A percentile compares a stretch with the other conserved stretches of the same genome.
These are phyloP conservation scores for Gadus macrocephalus DNA, from an alignment of 2,113 vertebrate genomes.

Conservation along the genomic window DNA sequence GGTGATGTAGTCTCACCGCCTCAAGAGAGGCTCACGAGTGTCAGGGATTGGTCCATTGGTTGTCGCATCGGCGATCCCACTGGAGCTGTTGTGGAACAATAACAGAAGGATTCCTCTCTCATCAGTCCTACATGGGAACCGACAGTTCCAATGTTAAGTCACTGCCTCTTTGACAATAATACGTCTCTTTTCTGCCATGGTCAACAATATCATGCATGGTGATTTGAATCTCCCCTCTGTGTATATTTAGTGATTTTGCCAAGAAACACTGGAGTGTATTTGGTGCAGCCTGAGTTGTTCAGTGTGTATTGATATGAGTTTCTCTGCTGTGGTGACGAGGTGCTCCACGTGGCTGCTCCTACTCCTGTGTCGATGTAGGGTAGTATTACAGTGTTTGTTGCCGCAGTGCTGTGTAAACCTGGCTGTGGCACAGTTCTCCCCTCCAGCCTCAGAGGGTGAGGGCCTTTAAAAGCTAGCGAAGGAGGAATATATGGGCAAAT, in stretches of 20 bases:
- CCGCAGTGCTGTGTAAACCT: neutral
- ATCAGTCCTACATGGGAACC: neutral
- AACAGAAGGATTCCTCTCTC: conserved; percentile 21
- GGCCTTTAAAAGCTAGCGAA: neutral
- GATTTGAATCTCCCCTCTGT: neutral
- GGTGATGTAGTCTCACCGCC: too few relatives aligned
- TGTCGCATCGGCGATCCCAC: conserved; percentile 9
- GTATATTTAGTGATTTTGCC: neutral
- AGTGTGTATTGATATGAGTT: too few relatives aligned
- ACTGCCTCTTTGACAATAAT: too few relatives aligned
- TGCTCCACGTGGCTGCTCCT: too few relatives aligned
- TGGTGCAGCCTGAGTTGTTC: too few relatives aligned
- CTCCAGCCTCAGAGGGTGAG: neutral
- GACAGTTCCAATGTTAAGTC: too few relatives aligned
- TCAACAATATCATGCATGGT: neutral
- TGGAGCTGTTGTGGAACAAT: conserved; percentile 28
- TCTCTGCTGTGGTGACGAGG: too few relatives aligned
- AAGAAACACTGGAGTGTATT: neutral
- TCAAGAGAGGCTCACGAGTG: too few relatives aligned
- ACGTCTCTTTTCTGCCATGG: too few relatives aligned
- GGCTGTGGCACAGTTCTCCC: neutral
- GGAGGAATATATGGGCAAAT: neutral
- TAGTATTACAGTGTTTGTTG: neutral
- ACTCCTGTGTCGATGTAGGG: neutral
- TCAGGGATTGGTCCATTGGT: conserved; percentile 2